phyloP scores from a whole-genome alignment of 1,140 invertebrate genomes.

The Antheraea pernyi region DNA sequence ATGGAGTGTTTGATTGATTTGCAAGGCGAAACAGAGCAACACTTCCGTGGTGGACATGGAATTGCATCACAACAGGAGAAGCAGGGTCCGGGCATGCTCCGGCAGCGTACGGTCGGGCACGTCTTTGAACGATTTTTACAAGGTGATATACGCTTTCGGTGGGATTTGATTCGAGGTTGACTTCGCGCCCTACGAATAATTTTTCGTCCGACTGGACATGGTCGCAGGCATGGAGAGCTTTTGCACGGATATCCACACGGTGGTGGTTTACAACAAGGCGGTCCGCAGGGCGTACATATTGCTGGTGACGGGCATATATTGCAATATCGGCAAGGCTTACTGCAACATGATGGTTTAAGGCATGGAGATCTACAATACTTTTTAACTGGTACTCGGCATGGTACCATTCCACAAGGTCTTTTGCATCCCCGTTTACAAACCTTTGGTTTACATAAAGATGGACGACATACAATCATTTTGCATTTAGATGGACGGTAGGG shows the following conservation, averaged over 20 bases:
- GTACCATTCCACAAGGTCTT: slow-evolving; percentile 23
- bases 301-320: slow-evolving; percentile 18
- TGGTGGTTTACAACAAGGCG: slow-evolving; percentile 16
- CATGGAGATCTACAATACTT: slow-evolving; percentile 37
- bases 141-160: slow-evolving; percentile 51
- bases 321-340: slow-evolving; percentile 28
- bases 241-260: slow-evolving; percentile 36
- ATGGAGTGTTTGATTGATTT: slow-evolving; percentile 36
- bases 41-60: slow-evolving; percentile 43
- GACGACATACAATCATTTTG: slow-evolving; percentile 31
- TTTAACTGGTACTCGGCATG: slow-evolving; percentile 34
- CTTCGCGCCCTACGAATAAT: slow-evolving; percentile 40
- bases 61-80: slow-evolving; percentile 28
- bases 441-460: slow-evolving; percentile 13
- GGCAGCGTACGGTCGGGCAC: slow-evolving; percentile 52
- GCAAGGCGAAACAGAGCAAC: slow-evolving; percentile 41
- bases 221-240: slow-evolving; percentile 51
- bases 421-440: slow-evolving; percentile 20
- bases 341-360: slow-evolving; percentile 2
- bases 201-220: slow-evolving; percentile 51
- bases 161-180: slow-evolving; percentile 51
- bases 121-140: slow-evolving; percentile 48
- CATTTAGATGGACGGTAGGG: slow-evolving; percentile 48
- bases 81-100: slow-evolving; percentile 46
- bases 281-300: slow-evolving; percentile 2